Conservation (phyloP, 1,140 invertebrate genomes). For the Campoletis sonorensis region DNA sequence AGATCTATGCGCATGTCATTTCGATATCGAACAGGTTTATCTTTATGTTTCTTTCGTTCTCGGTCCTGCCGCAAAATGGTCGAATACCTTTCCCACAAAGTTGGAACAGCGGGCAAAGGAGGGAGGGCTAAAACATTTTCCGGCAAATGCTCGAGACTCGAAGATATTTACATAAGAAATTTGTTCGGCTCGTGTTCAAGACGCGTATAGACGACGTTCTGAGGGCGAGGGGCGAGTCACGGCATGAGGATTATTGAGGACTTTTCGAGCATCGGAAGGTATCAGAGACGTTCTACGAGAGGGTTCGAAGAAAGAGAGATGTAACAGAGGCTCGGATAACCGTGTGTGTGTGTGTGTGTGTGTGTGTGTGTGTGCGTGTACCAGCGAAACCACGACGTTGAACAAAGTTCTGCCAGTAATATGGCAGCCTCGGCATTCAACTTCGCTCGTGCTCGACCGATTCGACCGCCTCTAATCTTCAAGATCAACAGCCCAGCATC, state of each 20-base stretch:
- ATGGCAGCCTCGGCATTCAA: slow-evolving; percentile 32
- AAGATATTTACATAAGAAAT: slow-evolving; percentile 37
- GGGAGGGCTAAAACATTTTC: background rate
- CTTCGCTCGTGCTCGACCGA: slow-evolving; percentile 2
- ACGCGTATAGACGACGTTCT: slow-evolving; percentile 9
- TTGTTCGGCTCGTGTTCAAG: background rate
- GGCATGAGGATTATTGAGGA: slow-evolving; percentile 37
- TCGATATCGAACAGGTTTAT: slow-evolving; percentile 5
- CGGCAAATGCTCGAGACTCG: slow-evolving; percentile 10
- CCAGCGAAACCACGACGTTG: background rate
- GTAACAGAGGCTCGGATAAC: too few species aligned
- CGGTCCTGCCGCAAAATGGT: background rate
- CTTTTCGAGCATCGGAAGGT: slow-evolving; percentile 1
- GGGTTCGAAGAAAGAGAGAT: background rate
- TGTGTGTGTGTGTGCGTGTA: too few species aligned
- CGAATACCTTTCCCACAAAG: background rate
- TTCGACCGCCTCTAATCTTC: slow-evolving; percentile 37
- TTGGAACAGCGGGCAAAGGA: background rate
- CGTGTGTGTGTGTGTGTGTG: too few species aligned
- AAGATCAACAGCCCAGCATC: slow-evolving; percentile 36
- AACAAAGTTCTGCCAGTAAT: slow-evolving; percentile 35
- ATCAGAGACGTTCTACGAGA: background rate
- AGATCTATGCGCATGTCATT: background rate
- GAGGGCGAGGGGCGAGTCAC: background rate
- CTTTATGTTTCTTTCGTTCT: slow-evolving; percentile 17